A percentile compares a stretch with the other conserved stretches of the same genome.
Conservation (phyloP, 1,140 invertebrate genomes). For the Eriocheir sinensis region DNA sequence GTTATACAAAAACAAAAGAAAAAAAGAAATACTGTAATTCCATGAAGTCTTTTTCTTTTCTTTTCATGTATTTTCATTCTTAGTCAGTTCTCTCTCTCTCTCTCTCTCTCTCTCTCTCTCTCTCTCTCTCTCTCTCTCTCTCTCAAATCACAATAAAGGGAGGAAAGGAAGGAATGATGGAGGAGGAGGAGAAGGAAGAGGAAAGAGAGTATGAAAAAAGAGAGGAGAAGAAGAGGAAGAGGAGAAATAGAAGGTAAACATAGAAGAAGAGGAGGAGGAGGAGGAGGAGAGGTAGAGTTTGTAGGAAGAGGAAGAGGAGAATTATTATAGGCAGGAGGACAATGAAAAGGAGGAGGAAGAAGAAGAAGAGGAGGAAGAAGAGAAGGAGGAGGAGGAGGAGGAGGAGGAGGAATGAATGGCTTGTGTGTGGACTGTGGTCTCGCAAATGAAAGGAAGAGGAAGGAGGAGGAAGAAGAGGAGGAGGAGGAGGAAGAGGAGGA, state of each 20-base stretch:
- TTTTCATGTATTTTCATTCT: too few species aligned
- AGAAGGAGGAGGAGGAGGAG: slow-evolving; percentile 18
- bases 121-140: too few species aligned
- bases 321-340: not conserved
- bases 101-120: too few species aligned
- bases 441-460: not conserved
- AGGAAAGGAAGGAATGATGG: too few species aligned
- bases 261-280: not conserved
- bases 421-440: not conserved
- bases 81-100: too few species aligned
- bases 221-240: not conserved
- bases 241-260: not conserved
- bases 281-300: not conserved
- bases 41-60: too few species aligned
- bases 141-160: too few species aligned
- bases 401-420: not conserved
- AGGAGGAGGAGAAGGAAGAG: too few species aligned
- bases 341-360: too few species aligned
- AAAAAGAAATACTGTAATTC: too few species aligned
- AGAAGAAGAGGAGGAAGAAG: not conserved
- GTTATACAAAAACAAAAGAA: too few species aligned
- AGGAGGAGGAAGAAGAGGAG: not conserved
- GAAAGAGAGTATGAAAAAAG: not conserved
- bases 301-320: not conserved
- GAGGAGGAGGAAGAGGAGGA: not conserved